A percentile compares a stretch with the other conserved stretches of the same genome.
Evolutionary conservation across 2,888 invertebrate genomes (phyloP).

Genomic region (Eurois occulta): DNA sequence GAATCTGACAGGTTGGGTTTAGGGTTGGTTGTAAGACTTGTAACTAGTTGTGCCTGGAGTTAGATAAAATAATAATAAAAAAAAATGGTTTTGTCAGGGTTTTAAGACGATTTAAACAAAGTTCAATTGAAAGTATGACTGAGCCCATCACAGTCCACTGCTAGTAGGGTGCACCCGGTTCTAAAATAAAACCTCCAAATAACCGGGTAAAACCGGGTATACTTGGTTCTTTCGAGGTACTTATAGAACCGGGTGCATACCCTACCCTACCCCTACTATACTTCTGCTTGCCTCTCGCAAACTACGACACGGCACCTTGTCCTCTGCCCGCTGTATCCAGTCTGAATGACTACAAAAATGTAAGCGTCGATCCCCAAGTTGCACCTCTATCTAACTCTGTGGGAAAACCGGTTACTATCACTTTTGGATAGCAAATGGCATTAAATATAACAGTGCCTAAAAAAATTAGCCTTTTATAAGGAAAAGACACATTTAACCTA

Average conservation of each 20-base stretch:
- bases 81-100: too few relatives aligned
- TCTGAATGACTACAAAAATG: neutral
- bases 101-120: neutral
- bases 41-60: neutral
- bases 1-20: constrained; percentile 27
- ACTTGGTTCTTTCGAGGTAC: too few relatives aligned
- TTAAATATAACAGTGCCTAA: neutral
- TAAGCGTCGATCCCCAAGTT: neutral
- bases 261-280: too few relatives aligned
- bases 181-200: too few relatives aligned
- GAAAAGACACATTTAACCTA: neutral
- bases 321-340: neutral
- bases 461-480: too few relatives aligned
- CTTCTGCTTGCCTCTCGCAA: too few relatives aligned
- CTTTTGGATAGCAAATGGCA: neutral
- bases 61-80: neutral
- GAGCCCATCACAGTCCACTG: too few relatives aligned
- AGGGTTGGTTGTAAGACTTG: neutral
- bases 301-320: too few relatives aligned
- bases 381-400: neutral
- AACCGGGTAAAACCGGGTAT: too few relatives aligned
- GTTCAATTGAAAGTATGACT: neutral
- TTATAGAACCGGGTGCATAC: too few relatives aligned
- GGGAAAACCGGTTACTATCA: neutral
- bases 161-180: too few relatives aligned